Evolutionary conservation across 2,113 vertebrate species (phyloP).

Genomic region (Lasiurus borealis): DNA sequence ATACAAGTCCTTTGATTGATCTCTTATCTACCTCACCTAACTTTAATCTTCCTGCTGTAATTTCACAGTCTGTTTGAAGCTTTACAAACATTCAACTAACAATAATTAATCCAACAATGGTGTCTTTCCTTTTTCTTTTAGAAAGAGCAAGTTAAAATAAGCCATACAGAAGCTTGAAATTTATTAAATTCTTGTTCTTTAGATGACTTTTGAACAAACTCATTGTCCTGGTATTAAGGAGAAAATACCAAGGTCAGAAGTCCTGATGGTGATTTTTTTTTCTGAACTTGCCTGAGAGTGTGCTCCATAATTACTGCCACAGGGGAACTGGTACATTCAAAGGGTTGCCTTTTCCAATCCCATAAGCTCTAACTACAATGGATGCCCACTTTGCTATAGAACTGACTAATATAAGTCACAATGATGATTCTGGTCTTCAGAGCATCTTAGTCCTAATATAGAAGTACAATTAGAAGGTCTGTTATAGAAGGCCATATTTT

Average conservation of each 20-base stretch:
- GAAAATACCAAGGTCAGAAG: neutral
- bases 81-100: too few species aligned
- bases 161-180: conserved; percentile 30
- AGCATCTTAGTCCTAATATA: conserved; percentile 79
- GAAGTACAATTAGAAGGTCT: conserved; percentile 80
- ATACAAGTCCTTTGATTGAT: too few species aligned
- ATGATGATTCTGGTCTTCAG: conserved; percentile 67
- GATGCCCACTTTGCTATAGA: neutral
- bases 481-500: conserved; percentile 77
- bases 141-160: conserved; percentile 25
- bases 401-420: neutral
- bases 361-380: conserved; percentile 29
- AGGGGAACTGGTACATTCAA: neutral
- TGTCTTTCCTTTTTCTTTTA: conserved; percentile 59
- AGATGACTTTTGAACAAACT: conserved; percentile 15
- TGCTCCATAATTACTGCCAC: neutral
- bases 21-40: too few species aligned
- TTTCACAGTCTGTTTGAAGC: too few species aligned
- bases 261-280: neutral
- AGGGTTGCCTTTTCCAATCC: conserved; percentile 28
- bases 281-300: neutral
- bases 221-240: neutral
- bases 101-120: neutral
- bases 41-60: too few species aligned
- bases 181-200: neutral